Conservation (phyloP, 2,888 invertebrate species). For the Brachyptera risi region DNA sequence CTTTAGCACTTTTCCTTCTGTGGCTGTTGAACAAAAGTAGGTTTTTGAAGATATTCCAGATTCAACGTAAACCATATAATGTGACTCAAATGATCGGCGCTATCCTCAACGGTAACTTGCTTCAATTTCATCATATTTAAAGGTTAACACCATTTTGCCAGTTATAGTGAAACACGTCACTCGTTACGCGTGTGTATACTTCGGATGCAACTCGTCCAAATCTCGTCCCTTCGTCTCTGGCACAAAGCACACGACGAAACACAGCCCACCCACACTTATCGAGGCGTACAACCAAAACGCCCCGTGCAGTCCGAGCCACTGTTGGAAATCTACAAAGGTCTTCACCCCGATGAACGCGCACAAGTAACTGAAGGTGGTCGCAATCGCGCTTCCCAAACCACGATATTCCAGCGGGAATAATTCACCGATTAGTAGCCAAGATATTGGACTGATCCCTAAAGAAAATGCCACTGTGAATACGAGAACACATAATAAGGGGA, state of each 20-base stretch:
- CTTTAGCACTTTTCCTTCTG: no score
- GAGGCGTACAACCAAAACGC: slow-evolving; percentile 87
- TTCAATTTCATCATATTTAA: no score
- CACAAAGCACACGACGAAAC: slow-evolving; percentile 81
- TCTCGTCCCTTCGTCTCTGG: slow-evolving; percentile 90
- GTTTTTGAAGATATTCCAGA: no score
- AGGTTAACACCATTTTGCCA: no score
- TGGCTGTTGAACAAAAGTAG: no score
- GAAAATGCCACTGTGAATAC: slow-evolving; percentile 83
- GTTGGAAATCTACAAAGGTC: slow-evolving; percentile 78
- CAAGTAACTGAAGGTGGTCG: slow-evolving; percentile 80
- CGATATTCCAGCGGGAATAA: slow-evolving; percentile 77
- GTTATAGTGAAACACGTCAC: no score
- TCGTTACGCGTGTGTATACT: slow-evolving; percentile 50
- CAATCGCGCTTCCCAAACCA: slow-evolving; percentile 82
- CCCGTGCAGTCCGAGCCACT: slow-evolving; percentile 70
- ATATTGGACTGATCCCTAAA: slow-evolving; percentile 84
- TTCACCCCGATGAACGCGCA: slow-evolving; percentile 84
- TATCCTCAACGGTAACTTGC: no score
- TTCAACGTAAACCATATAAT: no score
- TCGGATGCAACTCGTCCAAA: slow-evolving; percentile 81
- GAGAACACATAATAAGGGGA: slow-evolving; percentile 75
- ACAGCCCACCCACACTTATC: slow-evolving; percentile 73
- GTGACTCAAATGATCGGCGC: no score
- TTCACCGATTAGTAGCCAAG: slow-evolving; percentile 79